Base-by-base conservation (phyloP, 2,888 invertebrate genomes). In the Acholoe squamosa region DNA sequence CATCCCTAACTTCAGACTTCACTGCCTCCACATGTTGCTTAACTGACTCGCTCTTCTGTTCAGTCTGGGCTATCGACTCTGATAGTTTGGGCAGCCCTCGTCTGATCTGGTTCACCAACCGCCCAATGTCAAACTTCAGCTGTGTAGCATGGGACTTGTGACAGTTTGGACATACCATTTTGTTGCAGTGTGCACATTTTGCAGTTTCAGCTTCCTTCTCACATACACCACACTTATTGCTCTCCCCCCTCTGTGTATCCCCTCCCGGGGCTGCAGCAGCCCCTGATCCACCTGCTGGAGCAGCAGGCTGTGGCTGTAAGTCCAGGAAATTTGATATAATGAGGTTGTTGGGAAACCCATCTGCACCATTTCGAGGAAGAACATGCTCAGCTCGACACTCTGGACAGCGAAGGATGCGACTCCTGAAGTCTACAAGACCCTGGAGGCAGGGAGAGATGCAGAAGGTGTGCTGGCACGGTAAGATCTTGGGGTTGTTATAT, bases 401-500 rank as follows among this genome's bases (percentile, higher is more conserved):
- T 95, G 99, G 99, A 97, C 99, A 99, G 97, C 98, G 98, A 92
- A 99, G 98, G 97, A 98, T 92, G 16, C 93, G 92, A 5, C 92
- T 92, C n/a, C 91, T 77, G n/a, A 84, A 84, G 86, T 99, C 98
- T 95, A 99, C 98, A 89, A 99, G 97, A 93, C 99, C 94, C 89
- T 94, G 94, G 97, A 99, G 98, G 96, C 99, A 99, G 90, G 99
- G 99, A 95, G 99, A 98, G 98, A 98, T 98, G 96, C 99, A 99
- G 96, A 98, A 99, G 94, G 99, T 99, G 97, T 99, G 99, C 97
- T 99, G 99, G 96, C 99, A 99, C 97, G 99, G 99, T 95, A 99
- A 96, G 95, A 99, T 97, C 96, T 99, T 99, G n/a, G 99, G 99
- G 96, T 98, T 98, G 95, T 98, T 97, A 96, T 98, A 99, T 95